Conservation (phyloP, 2,888 invertebrate genomes). For the Dryocosmus kuriphilus region DNA sequence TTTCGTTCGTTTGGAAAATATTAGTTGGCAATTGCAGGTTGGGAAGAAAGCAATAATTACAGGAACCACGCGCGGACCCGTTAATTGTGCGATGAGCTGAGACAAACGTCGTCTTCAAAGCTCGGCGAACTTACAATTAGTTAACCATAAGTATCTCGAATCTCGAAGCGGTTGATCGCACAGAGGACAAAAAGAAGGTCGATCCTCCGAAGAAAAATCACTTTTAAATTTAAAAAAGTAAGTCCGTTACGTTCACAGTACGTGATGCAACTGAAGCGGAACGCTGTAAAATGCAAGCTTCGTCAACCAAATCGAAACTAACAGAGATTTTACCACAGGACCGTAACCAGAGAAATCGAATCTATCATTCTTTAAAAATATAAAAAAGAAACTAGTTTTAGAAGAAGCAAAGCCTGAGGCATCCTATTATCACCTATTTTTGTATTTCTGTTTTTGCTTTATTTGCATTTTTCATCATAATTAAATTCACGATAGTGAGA, state of each 20-base stretch:
- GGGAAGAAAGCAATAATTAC: constrained; percentile 11
- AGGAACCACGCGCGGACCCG: constrained; percentile 12
- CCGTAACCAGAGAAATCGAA: neutral
- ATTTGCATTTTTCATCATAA: no score
- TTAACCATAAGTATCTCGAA: constrained; percentile 22
- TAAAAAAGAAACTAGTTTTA: neutral
- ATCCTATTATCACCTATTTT: neutral
- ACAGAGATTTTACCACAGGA: constrained; percentile 2
- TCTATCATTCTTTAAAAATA: neutral
- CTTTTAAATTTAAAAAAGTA: constrained; percentile 36
- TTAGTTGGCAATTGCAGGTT: neutral
- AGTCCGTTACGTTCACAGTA: constrained; percentile 40
- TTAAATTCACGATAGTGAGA: no score
- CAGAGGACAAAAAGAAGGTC: constrained; percentile 11
- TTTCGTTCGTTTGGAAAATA: neutral
- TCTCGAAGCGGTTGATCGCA: constrained; percentile 19
- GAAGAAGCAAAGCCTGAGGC: neutral
- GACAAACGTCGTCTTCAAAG: constrained; percentile 21
- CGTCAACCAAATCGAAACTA: constrained; percentile 20
- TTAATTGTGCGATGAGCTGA: constrained; percentile 35
- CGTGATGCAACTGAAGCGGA: constrained; percentile 41
- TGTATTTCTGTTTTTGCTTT: neutral
- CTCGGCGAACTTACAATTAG: neutral
- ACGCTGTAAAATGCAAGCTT: constrained; percentile 8
- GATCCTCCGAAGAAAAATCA: constrained; percentile 29